phyloP scores from a whole-genome alignment of 2,797 vertebrate species.

The Melopsittacus undulatus region DNA sequence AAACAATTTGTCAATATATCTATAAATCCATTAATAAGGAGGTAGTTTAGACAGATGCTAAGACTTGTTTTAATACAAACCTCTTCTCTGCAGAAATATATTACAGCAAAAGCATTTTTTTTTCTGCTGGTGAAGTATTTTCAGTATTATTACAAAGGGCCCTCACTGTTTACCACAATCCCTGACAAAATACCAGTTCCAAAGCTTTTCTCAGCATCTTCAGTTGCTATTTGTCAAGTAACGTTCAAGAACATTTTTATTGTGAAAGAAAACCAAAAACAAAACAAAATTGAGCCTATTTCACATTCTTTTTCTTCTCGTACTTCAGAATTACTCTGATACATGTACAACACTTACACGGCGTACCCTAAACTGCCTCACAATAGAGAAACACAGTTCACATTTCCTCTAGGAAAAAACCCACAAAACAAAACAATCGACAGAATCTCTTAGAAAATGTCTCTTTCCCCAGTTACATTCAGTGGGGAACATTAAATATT shows the following conservation, averaged over 20 bases:
- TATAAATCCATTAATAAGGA: neutral
- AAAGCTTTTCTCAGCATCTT: slow-evolving; percentile 9
- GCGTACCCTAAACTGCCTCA: neutral
- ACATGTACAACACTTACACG: neutral
- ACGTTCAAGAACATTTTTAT: slow-evolving; percentile 40
- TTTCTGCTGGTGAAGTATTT: neutral
- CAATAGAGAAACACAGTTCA: neutral
- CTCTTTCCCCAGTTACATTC: slow-evolving; percentile 13
- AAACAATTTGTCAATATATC: neutral
- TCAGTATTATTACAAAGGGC: slow-evolving; percentile 8
- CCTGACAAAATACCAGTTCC: slow-evolving; percentile 35
- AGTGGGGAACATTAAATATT: slow-evolving; percentile 58
- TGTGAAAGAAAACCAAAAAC: slow-evolving; percentile 13
- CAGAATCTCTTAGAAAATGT: slow-evolving; percentile 38
- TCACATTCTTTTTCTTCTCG: slow-evolving; percentile 53
- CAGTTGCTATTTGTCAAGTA: slow-evolving; percentile 26
- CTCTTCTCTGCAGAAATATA: neutral
- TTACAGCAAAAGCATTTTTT: neutral
- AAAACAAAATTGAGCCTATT: slow-evolving; percentile 25
- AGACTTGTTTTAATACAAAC: slow-evolving; percentile 2
- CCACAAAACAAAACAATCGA: slow-evolving; percentile 12
- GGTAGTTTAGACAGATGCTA: neutral
- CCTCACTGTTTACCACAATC: neutral
- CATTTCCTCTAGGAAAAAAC: slow-evolving; percentile 5
- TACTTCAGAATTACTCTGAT: neutral